Conservation (phyloP, 30 jellyfish, hydroid and myxozoan species). For the Mastigias papua region DNA sequence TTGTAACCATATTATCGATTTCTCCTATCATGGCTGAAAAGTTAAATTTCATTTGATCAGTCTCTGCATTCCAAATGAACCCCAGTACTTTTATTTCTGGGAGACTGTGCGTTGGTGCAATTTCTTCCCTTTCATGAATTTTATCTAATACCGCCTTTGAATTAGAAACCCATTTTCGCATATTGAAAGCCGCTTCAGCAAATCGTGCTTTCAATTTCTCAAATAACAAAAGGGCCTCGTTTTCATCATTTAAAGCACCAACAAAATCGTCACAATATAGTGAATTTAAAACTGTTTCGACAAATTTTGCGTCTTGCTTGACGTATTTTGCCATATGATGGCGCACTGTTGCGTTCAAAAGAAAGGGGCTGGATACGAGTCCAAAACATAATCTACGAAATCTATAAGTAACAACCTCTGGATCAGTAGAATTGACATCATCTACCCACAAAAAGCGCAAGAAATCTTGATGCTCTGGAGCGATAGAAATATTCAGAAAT, state of each 20-base stretch:
- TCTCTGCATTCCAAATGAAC: not conserved
- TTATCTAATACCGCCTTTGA: not conserved
- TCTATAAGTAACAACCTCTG: not conserved
- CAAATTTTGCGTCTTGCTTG: not conserved
- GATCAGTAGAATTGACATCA: no score
- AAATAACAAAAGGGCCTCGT: not conserved
- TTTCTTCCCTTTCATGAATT: not conserved
- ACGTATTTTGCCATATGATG: no score
- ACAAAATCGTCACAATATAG: no score
- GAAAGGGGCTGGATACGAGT: no score
- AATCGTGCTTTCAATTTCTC: not conserved
- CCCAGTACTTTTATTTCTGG: conserved; percentile 6
- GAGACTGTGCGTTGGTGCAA: no score
- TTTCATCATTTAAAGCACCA: not conserved
- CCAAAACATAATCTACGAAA: not conserved
- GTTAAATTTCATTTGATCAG: no score
- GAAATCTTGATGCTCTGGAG: no score
- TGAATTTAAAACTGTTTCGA: not conserved
- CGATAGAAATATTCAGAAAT: no score
- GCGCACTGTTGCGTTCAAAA: no score
- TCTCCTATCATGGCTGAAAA: no score
- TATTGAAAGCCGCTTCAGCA: not conserved
- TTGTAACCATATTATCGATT: no score
- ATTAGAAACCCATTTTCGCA: not conserved
- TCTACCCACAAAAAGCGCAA: no score